Conservation (phyloP, 1,140 invertebrate species). For the Agrilus planipennis region DNA sequence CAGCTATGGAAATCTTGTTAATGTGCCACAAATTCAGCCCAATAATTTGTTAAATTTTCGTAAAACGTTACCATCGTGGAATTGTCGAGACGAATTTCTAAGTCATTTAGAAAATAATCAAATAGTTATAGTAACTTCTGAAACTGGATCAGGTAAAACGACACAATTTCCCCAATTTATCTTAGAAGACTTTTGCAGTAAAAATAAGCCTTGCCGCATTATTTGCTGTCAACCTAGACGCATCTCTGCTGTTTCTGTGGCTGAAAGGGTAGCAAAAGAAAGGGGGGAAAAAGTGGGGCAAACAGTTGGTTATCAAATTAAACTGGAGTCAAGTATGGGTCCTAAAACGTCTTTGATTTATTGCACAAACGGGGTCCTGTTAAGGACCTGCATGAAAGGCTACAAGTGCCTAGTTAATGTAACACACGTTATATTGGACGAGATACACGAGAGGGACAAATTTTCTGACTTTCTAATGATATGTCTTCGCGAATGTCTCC, state of each 20-base stretch:
- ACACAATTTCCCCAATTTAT: slow-evolving; percentile 88
- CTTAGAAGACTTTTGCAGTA: slow-evolving; percentile 58
- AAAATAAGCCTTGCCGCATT: slow-evolving; percentile 63
- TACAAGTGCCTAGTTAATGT: slow-evolving; percentile 43
- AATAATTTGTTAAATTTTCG: slow-evolving; percentile 41
- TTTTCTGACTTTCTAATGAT: slow-evolving; percentile 88
- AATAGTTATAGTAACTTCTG: slow-evolving; percentile 60
- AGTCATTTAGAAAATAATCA: slow-evolving; percentile 39
- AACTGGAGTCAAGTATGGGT: slow-evolving; percentile 70
- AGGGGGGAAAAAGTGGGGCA: slow-evolving; percentile 75
- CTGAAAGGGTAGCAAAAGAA: slow-evolving; percentile 71
- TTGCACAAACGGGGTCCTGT: slow-evolving; percentile 83
- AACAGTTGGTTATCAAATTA: slow-evolving; percentile 89
- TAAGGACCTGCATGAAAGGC: slow-evolving; percentile 72
- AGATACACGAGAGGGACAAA: slow-evolving; percentile 89
- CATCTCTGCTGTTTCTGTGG: slow-evolving; percentile 78
- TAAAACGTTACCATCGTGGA: slow-evolving; percentile 45
- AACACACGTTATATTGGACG: slow-evolving; percentile 85
- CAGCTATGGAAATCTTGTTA: neutral
- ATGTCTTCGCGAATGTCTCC: slow-evolving; percentile 63
- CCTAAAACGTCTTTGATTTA: slow-evolving; percentile 76
- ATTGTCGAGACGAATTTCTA: slow-evolving; percentile 40
- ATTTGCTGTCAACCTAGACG: slow-evolving; percentile 88
- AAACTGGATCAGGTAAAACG: slow-evolving; percentile 82
- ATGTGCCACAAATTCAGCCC: slow-evolving; percentile 21